Percentiles rank a stretch among this genome's conserved stretches.
Evolutionary conservation across 2,888 invertebrate species (phyloP).

Genomic region (Spatulosminthurus flaviceps): DNA sequence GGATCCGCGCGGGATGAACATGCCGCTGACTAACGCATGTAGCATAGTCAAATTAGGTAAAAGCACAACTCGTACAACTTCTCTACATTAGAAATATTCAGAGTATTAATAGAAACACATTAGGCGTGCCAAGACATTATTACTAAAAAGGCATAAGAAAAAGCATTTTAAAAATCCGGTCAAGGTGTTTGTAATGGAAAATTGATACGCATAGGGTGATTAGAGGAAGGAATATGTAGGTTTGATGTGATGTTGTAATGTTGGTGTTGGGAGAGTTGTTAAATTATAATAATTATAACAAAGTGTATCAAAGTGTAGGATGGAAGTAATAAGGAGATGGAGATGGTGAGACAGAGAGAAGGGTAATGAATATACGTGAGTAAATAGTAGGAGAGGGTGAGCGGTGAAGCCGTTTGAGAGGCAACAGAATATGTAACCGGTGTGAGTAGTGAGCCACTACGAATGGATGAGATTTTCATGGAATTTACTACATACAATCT

Average conservation of each 20-base stretch:
- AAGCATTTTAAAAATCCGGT: not conserved
- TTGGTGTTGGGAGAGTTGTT: not conserved
- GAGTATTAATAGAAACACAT: too few relatives aligned
- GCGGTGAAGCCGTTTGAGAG: constrained; percentile 5
- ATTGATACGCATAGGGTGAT: not conserved
- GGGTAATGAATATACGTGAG: constrained; percentile 28
- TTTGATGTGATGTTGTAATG: not conserved
- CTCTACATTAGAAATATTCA: too few relatives aligned
- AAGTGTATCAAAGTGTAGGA: not conserved
- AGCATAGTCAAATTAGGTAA: too few relatives aligned
- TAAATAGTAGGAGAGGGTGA: constrained; percentile 5
- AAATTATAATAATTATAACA: constrained; percentile 1
- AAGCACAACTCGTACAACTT: too few relatives aligned
- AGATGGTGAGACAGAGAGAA: not conserved
- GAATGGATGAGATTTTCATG: constrained; percentile 1
- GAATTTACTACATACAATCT: not conserved
- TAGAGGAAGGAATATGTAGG: not conserved
- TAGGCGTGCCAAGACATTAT: too few relatives aligned
- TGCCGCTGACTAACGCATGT: too few relatives aligned
- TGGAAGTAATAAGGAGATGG: not conserved
- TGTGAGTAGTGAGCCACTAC: not conserved
- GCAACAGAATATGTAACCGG: not conserved
- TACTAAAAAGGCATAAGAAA: too few relatives aligned
- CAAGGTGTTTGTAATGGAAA: not conserved
- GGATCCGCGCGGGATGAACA: too few relatives aligned